Evolutionary conservation across 2,888 invertebrate species (phyloP), one percentile per base, ranked within the genome.

Genomic region (Eugnorisma glareosa): DNA sequence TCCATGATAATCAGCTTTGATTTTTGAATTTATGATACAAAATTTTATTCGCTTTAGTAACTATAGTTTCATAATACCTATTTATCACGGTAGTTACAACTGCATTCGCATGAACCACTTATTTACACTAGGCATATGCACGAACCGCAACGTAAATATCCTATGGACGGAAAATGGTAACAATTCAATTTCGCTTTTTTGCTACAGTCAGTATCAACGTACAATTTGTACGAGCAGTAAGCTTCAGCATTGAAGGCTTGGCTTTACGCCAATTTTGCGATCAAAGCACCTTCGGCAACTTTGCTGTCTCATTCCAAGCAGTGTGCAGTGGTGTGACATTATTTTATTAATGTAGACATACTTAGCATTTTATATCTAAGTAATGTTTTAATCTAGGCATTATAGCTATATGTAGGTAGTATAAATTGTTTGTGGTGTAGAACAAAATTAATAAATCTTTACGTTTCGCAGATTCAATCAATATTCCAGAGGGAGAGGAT

Each of bases 401-500:
- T 79, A 90, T 91, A 90, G 82, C 87, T 89, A 85, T 90, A 81
- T 76, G 88, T 88, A 84, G 89, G 88, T 86, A 89, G 86, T 77
- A 79, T 72, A 72, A 69, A 79, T 71, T 78, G 40, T 77, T 77
- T 70, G 61, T 78, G 67, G 76, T 79, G 74, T 71, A 67, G 69
- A 75, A 68, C 40, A 67, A 70, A 69, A 80, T 75, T 89, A 90
- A 90, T 82, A 51, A 79, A 66, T 79, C 79, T 78, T 86, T 91
- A 93, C 94, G 93, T 93, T 94, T 93, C 93, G 93, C 97, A 97
- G 97, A 96, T 97, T 96, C 96, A 97, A 94, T 95, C 96, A 97
- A 94, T 96, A 97, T 96, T 95, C 97, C 94, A 97, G 97, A 95
- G 97, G 97, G 90, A 95, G 97, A 88, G 98, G 98, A 67, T 98